Conservation (phyloP, 2,888 invertebrate species). For the Xylocampa areola region DNA sequence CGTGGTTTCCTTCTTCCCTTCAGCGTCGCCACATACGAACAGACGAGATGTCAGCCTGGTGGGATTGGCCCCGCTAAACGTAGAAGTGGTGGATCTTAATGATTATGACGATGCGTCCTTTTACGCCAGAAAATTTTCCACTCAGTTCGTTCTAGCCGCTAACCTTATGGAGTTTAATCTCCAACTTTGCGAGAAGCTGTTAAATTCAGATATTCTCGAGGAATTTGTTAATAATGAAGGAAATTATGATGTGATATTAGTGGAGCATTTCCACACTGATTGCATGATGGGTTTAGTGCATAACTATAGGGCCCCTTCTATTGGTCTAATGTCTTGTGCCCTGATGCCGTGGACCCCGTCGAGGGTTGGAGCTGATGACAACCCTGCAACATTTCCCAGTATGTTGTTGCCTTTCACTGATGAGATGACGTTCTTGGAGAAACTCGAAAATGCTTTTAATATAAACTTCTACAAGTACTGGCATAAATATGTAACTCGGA, state of each 20-base stretch:
- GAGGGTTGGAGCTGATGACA: conserved; percentile 77
- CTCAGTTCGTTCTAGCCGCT: conserved; percentile 55
- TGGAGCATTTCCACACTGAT: conserved; percentile 86
- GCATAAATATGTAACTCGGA: conserved; percentile 65
- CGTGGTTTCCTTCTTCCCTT: conserved; percentile 84
- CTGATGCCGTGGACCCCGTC: conserved; percentile 77
- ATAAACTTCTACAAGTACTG: conserved; percentile 59
- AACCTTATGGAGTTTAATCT: conserved; percentile 62
- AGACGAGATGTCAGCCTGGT: conserved; percentile 70
- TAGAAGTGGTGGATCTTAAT: conserved; percentile 68
- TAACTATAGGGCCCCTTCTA: conserved; percentile 77
- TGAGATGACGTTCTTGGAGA: conserved; percentile 78
- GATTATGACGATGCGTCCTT: conserved; percentile 55
- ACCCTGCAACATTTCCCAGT: conserved; percentile 78
- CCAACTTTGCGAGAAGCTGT: conserved; percentile 64
- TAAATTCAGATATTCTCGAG: conserved; percentile 68
- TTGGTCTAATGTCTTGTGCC: conserved; percentile 78
- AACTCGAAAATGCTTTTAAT: conserved; percentile 79
- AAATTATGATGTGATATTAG: conserved; percentile 84
- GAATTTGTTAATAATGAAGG: conserved; percentile 69
- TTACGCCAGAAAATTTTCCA: conserved; percentile 44
- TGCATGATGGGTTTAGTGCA: conserved; percentile 83
- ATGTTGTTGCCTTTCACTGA: conserved; percentile 67
- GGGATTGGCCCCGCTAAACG: conserved; percentile 60
- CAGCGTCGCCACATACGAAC: conserved; percentile 51